These are phyloP conservation scores for Chaetops frenatus DNA, from an alignment of 2,113 vertebrate species.

Conservation along the genomic window DNA sequence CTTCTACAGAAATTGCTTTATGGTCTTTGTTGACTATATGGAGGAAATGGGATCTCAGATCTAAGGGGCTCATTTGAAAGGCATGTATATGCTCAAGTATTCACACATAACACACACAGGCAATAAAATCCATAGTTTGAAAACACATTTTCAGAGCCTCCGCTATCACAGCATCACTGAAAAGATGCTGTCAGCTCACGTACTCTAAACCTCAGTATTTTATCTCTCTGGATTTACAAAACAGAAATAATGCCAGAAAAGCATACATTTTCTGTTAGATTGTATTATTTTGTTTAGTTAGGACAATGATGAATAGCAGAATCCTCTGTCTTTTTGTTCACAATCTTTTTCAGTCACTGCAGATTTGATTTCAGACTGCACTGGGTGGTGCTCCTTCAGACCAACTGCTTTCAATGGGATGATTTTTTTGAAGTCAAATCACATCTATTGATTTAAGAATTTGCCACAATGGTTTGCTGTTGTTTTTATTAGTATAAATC, in stretches of 20 bases:
- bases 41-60: constrained; percentile 53
- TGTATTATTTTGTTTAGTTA: not conserved
- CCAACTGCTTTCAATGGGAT: not conserved
- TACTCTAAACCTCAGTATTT: not conserved
- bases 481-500: constrained; percentile 5
- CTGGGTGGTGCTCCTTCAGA: not conserved
- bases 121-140: constrained; percentile 4
- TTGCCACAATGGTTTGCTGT: not conserved
- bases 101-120: constrained; percentile 9
- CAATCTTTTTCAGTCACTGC: not conserved
- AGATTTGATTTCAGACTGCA: not conserved
- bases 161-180: not conserved
- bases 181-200: not conserved
- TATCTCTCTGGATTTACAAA: not conserved
- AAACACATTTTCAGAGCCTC: not conserved
- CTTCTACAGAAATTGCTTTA: constrained; percentile 53
- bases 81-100: constrained; percentile 29
- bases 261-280: not conserved
- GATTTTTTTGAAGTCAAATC: not conserved
- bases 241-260: not conserved
- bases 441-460: constrained; percentile 10
- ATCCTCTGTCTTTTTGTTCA: not conserved
- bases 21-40: constrained; percentile 43
- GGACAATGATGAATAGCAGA: not conserved
- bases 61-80: constrained; percentile 41